A percentile compares a stretch with the other conserved stretches of the same genome.
phyloP scores from a whole-genome alignment of 2,113 vertebrate species.

The Hassar affinis region DNA sequence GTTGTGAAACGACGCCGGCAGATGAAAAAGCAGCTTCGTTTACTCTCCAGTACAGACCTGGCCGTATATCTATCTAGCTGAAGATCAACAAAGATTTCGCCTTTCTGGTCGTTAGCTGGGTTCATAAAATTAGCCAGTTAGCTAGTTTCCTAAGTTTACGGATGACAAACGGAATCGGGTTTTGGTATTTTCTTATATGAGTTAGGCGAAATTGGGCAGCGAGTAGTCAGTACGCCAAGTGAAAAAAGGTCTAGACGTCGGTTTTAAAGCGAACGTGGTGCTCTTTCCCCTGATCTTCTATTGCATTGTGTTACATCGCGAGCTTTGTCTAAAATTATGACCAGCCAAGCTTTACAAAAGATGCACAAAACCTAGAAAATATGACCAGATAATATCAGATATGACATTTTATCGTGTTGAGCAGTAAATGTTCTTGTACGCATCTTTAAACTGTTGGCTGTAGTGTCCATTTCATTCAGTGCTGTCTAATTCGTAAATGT shows the following conservation, averaged over 20 bases:
- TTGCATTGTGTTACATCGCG: conserved; percentile 39
- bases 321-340: conserved; percentile 23
- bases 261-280: conserved; percentile 10
- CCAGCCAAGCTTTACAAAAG: neutral
- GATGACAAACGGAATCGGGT: neutral
- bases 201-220: neutral
- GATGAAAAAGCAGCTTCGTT: neutral
- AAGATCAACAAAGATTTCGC: conserved; percentile 42
- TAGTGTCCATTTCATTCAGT: neutral
- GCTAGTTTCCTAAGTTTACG: conserved; percentile 28
- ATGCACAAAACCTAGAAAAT: neutral
- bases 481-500: neutral
- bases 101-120: conserved; percentile 2
- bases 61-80: neutral
- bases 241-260: conserved; percentile 18
- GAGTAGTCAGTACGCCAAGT: neutral
- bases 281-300: conserved; percentile 24
- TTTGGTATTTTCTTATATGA: neutral
- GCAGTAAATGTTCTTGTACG: neutral
- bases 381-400: neutral
- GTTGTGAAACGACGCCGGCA: neutral
- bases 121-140: neutral
- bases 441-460: neutral
- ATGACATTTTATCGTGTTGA: no score
- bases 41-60: neutral